phyloP scores from a whole-genome alignment of 2,888 invertebrate genomes.

The Trissolcus brochymenae region DNA sequence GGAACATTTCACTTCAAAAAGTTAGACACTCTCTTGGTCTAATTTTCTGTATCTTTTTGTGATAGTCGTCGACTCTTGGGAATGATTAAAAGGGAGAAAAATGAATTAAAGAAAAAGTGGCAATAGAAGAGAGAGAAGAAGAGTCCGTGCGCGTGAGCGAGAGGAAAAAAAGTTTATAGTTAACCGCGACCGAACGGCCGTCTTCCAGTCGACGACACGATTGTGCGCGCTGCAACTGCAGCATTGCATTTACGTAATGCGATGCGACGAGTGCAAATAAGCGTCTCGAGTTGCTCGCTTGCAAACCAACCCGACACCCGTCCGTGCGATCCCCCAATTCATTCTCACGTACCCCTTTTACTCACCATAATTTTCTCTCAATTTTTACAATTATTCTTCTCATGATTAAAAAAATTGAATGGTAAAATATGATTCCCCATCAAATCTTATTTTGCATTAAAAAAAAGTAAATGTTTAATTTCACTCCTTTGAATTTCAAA shows the following conservation, averaged over 20 bases:
- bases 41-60: constrained; percentile 28
- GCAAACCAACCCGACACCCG: constrained; percentile 25
- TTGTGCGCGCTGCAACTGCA: constrained; percentile 52
- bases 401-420: not conserved
- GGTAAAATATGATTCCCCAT: not conserved
- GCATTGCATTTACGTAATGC: constrained; percentile 59
- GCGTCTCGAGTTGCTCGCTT: constrained; percentile 54
- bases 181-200: constrained; percentile 48
- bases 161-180: constrained; percentile 50
- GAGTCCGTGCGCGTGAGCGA: constrained; percentile 20
- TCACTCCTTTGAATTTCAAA: constrained; percentile 13
- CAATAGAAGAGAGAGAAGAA: constrained; percentile 11
- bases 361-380: not conserved
- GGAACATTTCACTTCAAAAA: too few relatives aligned
- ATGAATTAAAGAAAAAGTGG: constrained; percentile 31
- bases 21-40: constrained; percentile 16
- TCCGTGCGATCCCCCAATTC: constrained; percentile 26
- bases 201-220: constrained; percentile 55
- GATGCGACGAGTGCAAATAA: constrained; percentile 61
- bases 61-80: constrained; percentile 30
- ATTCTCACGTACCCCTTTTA: not conserved
- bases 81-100: constrained; percentile 44
- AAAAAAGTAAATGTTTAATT: too few relatives aligned
- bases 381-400: not conserved
- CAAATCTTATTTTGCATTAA: not conserved